A percentile compares a stretch with the other conserved stretches of the same genome.
phyloP scores from a whole-genome alignment of 2,888 invertebrate species.

The Slavum lentiscoides region DNA sequence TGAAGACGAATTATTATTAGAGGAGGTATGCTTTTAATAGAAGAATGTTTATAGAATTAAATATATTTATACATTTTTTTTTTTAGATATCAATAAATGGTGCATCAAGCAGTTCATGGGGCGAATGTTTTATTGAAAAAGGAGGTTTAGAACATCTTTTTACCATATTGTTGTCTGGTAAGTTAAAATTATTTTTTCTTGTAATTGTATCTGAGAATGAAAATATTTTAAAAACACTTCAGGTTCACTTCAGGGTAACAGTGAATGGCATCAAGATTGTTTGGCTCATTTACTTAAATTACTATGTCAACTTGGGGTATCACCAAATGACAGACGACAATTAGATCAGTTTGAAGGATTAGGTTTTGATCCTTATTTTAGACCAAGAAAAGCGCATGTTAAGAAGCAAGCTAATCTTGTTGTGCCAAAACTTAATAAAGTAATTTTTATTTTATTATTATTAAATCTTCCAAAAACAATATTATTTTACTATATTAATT shows the following conservation, averaged over 20 bases:
- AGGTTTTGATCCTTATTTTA: slow-evolving; percentile 53
- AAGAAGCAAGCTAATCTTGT: slow-evolving; percentile 65
- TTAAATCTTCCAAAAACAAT: not conserved
- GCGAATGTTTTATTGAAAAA: slow-evolving; percentile 78
- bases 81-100: slow-evolving; percentile 39
- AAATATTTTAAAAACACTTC: not conserved
- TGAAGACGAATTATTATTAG: slow-evolving; percentile 19
- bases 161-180: slow-evolving; percentile 88
- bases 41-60: too few species aligned
- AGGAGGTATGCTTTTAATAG: slow-evolving; percentile 26
- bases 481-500: slow-evolving; percentile 7
- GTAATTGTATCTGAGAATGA: not conserved
- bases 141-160: slow-evolving; percentile 87
- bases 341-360: slow-evolving; percentile 54
- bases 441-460: slow-evolving; percentile 57
- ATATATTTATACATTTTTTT: not conserved
- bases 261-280: slow-evolving; percentile 94
- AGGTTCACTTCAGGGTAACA: slow-evolving; percentile 74
- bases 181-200: slow-evolving; percentile 38
- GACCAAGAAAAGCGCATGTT: slow-evolving; percentile 54
- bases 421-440: slow-evolving; percentile 74
- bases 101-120: slow-evolving; percentile 64
- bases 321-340: slow-evolving; percentile 59
- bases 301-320: slow-evolving; percentile 79
- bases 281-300: slow-evolving; percentile 83